A percentile compares a stretch with the other conserved stretches of the same genome.
phyloP scores from a whole-genome alignment of 2,888 invertebrate genomes.

The Terebella lapidaria region DNA sequence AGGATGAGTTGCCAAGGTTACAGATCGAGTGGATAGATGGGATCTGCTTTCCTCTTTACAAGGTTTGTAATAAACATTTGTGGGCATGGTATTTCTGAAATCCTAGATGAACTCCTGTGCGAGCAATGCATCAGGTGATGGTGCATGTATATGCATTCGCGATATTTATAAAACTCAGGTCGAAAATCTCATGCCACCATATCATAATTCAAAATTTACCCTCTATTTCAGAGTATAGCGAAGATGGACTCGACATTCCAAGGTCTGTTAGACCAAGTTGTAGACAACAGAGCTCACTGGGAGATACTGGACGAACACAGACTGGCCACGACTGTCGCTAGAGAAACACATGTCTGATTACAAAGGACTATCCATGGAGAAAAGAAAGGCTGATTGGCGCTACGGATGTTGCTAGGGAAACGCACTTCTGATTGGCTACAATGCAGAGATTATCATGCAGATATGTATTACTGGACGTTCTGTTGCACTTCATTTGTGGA shows the following conservation, averaged over 20 bases:
- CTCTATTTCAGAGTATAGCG: not conserved
- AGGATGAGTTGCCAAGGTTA: conserved; percentile 46
- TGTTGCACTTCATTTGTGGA: no score
- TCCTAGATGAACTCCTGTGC: no score
- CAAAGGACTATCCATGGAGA: not conserved
- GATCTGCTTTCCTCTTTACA: conserved; percentile 56
- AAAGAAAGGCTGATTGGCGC: conserved; percentile 10
- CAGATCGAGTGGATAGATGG: conserved; percentile 51
- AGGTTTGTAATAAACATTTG: conserved; percentile 48
- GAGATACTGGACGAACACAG: conserved; percentile 24
- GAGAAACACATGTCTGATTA: not conserved
- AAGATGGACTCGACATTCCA: conserved; percentile 53
- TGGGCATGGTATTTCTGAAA: not conserved
- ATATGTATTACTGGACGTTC: no score
- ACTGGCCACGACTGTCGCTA: not conserved
- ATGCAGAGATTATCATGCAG: no score
- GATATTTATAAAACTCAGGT: no score
- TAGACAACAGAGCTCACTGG: conserved; percentile 56
- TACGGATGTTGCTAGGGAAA: no score
- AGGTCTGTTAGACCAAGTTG: conserved; percentile 55
- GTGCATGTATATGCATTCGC: no score
- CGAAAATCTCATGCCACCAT: no score
- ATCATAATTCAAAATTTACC: no score
- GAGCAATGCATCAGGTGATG: no score
- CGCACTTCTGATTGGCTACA: no score